Conservation (phyloP, 2,888 invertebrate species). For the Cephus runcator region DNA sequence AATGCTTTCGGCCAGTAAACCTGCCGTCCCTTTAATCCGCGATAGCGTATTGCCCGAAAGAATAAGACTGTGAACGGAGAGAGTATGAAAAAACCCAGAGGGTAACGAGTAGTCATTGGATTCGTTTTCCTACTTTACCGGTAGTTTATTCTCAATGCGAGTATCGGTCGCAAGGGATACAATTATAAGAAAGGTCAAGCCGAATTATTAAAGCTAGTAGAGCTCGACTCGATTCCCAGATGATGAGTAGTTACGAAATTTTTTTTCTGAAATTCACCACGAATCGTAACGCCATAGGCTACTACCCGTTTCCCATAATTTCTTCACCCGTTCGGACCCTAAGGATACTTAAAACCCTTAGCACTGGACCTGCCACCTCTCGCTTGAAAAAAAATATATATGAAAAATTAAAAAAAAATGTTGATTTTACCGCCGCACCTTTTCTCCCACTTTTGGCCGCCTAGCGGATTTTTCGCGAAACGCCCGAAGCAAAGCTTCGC, state of each 20-base stretch:
- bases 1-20: no score
- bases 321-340: background rate
- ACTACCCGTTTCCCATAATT: background rate
- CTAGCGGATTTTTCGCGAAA: conserved; percentile 14
- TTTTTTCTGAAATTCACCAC: conserved; percentile 7
- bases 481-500: background rate
- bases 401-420: no score
- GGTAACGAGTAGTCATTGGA: background rate
- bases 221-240: background rate
- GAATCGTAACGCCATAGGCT: conserved; percentile 1
- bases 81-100: background rate
- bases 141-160: background rate
- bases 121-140: background rate
- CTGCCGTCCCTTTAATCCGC: no score
- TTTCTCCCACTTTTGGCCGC: conserved; percentile 2
- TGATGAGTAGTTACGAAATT: background rate
- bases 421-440: no score
- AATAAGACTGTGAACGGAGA: background rate
- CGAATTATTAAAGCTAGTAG: conserved; percentile 29
- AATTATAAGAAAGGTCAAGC: conserved; percentile 56
- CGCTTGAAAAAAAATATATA: no score
- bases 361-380: no score
- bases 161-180: conserved; percentile 35
- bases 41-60: background rate
- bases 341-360: background rate